Evolutionary conservation across 2,888 invertebrate genomes (phyloP).

Genomic region (Xiphydria camelus): DNA sequence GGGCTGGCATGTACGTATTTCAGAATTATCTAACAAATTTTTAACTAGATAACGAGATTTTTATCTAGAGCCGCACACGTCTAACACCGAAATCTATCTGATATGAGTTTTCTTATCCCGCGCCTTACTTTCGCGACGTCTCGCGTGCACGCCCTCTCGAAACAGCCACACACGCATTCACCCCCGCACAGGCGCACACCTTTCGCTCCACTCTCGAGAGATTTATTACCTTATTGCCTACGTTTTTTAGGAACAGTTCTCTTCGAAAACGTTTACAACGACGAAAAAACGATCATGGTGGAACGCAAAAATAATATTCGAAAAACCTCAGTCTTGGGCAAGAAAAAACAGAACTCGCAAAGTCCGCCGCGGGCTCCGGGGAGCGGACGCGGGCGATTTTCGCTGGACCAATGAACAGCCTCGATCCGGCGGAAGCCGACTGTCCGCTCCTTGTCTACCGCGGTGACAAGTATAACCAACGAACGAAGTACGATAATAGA

Average conservation of each 20-base stretch:
- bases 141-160: slow-evolving; percentile 16
- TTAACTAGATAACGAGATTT: slow-evolving; percentile 58
- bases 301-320: slow-evolving; percentile 22
- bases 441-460: slow-evolving; percentile 1
- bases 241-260: slow-evolving; percentile 56
- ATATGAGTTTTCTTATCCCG: slow-evolving; percentile 54
- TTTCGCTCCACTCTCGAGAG: slow-evolving; percentile 13
- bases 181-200: slow-evolving; percentile 17
- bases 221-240: slow-evolving; percentile 53
- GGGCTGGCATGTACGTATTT: slow-evolving; percentile 55
- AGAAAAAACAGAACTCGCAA: slow-evolving; percentile 25
- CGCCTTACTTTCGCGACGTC: not conserved
- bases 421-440: slow-evolving; percentile 42
- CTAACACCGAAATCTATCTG: slow-evolving; percentile 58
- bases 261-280: slow-evolving; percentile 51
- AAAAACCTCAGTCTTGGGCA: slow-evolving; percentile 53
- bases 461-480: slow-evolving; percentile 50
- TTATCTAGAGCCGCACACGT: slow-evolving; percentile 51
- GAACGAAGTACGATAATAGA: slow-evolving; percentile 31
- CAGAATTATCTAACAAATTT: slow-evolving; percentile 35
- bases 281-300: slow-evolving; percentile 17
- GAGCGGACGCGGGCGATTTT: slow-evolving; percentile 30
- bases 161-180: slow-evolving; percentile 26
- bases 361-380: not conserved
- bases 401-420: slow-evolving; percentile 29